These are phyloP conservation scores for Amphimallon solstitiale DNA, from an alignment of 2,888 invertebrate species.

Conservation along the genomic window DNA sequence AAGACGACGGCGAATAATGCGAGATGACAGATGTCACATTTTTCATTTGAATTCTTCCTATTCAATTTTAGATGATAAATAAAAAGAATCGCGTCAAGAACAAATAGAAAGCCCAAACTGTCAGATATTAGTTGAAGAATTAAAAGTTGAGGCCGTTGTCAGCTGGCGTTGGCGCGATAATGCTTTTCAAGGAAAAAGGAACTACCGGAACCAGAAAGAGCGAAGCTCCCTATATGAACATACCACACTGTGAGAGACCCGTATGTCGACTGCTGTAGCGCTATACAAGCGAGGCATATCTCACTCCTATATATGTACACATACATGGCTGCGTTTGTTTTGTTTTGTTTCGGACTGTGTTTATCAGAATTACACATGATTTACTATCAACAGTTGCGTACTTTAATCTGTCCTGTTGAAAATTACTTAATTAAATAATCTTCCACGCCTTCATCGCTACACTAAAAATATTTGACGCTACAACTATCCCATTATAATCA, in stretches of 20 bases:
- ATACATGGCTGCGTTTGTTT: conserved; percentile 47
- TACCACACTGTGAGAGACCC: not conserved
- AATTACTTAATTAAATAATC: conserved; percentile 41
- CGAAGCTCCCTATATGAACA: conserved; percentile 34
- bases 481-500: no score
- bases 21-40: conserved; percentile 53
- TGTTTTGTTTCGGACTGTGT: conserved; percentile 42
- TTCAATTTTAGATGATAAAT: conserved; percentile 54
- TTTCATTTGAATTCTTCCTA: conserved; percentile 56
- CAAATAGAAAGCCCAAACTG: conserved; percentile 53
- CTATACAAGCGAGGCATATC: no score
- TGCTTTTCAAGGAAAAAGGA: conserved; percentile 28
- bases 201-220: conserved; percentile 10
- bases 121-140: conserved; percentile 54
- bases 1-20: conserved; percentile 9
- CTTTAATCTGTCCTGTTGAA: conserved; percentile 45
- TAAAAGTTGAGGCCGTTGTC: conserved; percentile 55
- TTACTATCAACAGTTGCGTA: conserved; percentile 54
- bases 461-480: not conserved
- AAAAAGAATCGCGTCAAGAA: conserved; percentile 53
- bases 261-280: no score
- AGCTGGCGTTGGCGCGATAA: conserved; percentile 53
- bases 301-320: conserved; percentile 37
- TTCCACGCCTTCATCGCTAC: not conserved
- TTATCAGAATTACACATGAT: conserved; percentile 57